Evolutionary conservation across 2,797 vertebrate species (phyloP), one percentile per base, ranked within the genome.

Genomic region (Etheostoma perlongum): DNA sequence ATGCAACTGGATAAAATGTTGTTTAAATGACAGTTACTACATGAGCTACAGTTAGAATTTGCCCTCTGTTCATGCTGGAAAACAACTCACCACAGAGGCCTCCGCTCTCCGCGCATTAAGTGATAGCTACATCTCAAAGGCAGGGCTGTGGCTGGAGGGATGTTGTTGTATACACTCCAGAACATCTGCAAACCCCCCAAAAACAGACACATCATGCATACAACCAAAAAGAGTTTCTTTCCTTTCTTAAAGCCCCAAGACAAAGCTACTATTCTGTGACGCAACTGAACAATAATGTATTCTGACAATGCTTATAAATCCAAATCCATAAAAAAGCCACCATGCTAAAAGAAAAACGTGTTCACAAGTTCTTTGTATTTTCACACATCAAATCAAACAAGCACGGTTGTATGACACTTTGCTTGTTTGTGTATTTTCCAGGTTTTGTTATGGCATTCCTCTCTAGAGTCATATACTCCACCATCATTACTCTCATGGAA

Each of bases 91-190:
- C 97, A 98, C 64, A 98, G 93, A 0, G 95, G 96, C 73, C 96
- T 93, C 53, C 97, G 94, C 74, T 97, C 97, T 82, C 96, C 97
- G 6, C 96, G 91, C 97, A 98, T 98, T 93, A 97, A 92, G 79
- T 97, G 97, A 88, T 97, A 98, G 89, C 96, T 97, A 36, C 96
- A 97, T 89, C 96, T 95, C 88, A 97, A 77, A 80, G 96, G 95
- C 91, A 98, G 89, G 25, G 91, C 93, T 60, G 95, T 93, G 90
- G 96, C 97, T 0, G 95, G 93, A 70, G 97, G 96, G 88, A 97
- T 97, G 90, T 97, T 98, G 93, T 97, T 99, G 93, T 97, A 99
- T 14, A 98, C 97, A 65, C 97, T 95, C 97, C 97, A 99, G 93
- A 98, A 98, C 92, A 93, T 95, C 97, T 98, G 80, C 42, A 69